Evolutionary conservation across 1,140 invertebrate genomes (phyloP), one percentile per base, ranked within the genome.

Genomic region (Plectus sambesii): DNA sequence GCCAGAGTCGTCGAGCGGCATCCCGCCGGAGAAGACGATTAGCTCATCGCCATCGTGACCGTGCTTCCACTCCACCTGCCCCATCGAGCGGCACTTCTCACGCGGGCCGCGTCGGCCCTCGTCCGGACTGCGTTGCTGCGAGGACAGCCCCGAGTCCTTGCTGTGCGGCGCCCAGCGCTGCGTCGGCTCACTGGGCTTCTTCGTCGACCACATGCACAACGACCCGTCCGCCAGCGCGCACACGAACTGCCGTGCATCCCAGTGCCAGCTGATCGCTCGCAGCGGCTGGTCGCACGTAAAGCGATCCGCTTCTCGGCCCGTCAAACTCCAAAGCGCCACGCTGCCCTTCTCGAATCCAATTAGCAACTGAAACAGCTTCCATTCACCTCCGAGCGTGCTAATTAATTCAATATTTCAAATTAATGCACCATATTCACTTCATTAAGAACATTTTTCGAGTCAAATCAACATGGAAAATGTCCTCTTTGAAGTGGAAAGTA

Each of bases 191-290:
- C 33, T 58, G 5, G 63, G 60, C 22, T 62, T 66, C 41, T 52
- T 63, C 1, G 56, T 39, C 27, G 62, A 65, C 61, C 62, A 66
- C 23, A 63, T 60, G 47, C 55, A 26, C 40, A 59, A 42, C 24
- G 58, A 61, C 39, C 93, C 93, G 75, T 98, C 90, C 8, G 79
- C 80, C 71, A 97, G 90, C 60, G 85, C 85, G 56, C 84, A 88
- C 81, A 98, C 88, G 70, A 98, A 92, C 73, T 90, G 86, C 75
- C 93, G 90, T 48, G 92, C 93, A 72, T 98, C 92, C 71, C 88
- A 81, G 71, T 96, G 87, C 93, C 93, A 99, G 46, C 82, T 79
- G 63, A 90, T 85, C 87, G 64, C 81, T 79, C 56, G 56, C n/a
- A 68, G 58, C 19, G 80, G 49, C 9, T 33, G 38, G 27, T 59